Conservation (phyloP, 2,888 invertebrate species). For the Drosophila leonis region DNA sequence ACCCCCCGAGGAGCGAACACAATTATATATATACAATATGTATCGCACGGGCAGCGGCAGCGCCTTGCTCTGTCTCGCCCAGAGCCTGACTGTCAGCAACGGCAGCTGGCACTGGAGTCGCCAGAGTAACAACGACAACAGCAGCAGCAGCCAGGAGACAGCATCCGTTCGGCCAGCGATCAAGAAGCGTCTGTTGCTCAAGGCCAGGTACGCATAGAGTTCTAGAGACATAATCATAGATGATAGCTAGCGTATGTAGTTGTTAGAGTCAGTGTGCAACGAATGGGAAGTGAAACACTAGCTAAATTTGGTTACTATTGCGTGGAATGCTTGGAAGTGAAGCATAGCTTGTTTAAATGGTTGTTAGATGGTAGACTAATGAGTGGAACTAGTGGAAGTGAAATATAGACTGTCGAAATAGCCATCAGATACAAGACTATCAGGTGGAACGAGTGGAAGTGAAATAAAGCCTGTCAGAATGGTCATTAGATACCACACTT, state of each 20-base stretch:
- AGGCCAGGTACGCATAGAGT: slow-evolving; percentile 35
- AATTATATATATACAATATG: slow-evolving; percentile 15
- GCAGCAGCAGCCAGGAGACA: background rate
- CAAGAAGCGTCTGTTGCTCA: slow-evolving; percentile 25
- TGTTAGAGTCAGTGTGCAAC: background rate
- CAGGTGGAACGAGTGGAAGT: background rate
- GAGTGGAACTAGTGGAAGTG: background rate
- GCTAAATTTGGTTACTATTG: background rate
- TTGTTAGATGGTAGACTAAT: too few relatives aligned
- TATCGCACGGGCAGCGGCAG: slow-evolving; percentile 51
- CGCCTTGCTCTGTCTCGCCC: slow-evolving; percentile 36
- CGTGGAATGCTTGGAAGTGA: background rate
- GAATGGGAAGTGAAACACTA: background rate
- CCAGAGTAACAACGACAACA: slow-evolving; percentile 4
- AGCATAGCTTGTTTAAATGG: background rate
- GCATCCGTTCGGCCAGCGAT: background rate
- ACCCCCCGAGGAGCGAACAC: slow-evolving; percentile 1
- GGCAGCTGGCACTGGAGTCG: slow-evolving; percentile 18
- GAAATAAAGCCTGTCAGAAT: background rate
- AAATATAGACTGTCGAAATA: background rate
- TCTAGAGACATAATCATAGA: background rate
- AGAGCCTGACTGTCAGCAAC: slow-evolving; percentile 33
- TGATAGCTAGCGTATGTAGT: background rate
- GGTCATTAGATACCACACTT: too few relatives aligned
- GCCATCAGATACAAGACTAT: fast-evolving